Percentiles rank a stretch among this genome's conserved stretches.
Conservation (phyloP, 2,113 vertebrate species). For the Cyprinodon variegatus region DNA sequence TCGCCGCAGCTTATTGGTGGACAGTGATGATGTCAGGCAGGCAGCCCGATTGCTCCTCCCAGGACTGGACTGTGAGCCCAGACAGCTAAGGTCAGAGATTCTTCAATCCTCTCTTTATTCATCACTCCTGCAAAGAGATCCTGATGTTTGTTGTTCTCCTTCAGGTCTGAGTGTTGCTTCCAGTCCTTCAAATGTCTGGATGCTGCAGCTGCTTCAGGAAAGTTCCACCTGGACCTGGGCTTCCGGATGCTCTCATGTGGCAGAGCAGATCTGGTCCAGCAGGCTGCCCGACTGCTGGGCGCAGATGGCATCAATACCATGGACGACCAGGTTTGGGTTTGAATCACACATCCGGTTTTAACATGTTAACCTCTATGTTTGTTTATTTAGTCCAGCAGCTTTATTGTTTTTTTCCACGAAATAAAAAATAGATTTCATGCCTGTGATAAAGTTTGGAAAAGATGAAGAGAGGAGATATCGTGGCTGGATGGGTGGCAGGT, state of each 20-base stretch:
- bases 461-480: too few species aligned
- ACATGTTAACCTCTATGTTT: too few species aligned
- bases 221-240: conserved; percentile 89
- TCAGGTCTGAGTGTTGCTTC: conserved; percentile 88
- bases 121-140: too few species aligned
- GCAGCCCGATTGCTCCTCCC: conserved; percentile 88
- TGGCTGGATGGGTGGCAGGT: too few species aligned
- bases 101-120: too few species aligned
- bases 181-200: conserved; percentile 88
- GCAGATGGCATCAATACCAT: conserved; percentile 85
- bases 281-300: conserved; percentile 86
- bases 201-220: conserved; percentile 85
- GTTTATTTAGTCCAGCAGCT: too few species aligned
- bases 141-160: neutral
- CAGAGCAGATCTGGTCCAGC: conserved; percentile 88
- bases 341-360: too few species aligned
- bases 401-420: too few species aligned
- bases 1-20: conserved; percentile 89
- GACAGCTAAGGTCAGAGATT: conserved; percentile 85
- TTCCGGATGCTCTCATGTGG: conserved; percentile 94
- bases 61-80: conserved; percentile 91
- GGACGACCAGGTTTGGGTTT: conserved; percentile 88
- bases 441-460: too few species aligned
- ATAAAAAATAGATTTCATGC: too few species aligned
- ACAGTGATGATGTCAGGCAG: conserved; percentile 92